A percentile compares a stretch with the other conserved stretches of the same genome.
Conservation (phyloP, 2,797 vertebrate species). For the Parauchenoglanis ngamensis region DNA sequence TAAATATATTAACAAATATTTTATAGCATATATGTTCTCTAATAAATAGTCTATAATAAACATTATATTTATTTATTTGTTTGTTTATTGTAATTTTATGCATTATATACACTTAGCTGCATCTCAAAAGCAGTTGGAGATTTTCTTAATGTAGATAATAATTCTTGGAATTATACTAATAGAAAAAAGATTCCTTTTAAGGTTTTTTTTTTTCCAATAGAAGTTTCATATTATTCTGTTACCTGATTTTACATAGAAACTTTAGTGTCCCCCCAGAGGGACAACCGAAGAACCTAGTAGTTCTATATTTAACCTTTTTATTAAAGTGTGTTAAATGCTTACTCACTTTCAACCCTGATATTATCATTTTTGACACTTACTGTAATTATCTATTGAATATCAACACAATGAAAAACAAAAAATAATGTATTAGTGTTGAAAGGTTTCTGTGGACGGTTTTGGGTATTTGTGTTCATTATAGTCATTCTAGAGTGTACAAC, state of each 20-base stretch:
- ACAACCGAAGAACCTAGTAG: background rate
- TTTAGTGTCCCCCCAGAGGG: background rate
- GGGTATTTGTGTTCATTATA: background rate
- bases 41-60: background rate
- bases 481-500: slow-evolving; percentile 12
- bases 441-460: background rate
- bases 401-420: background rate
- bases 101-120: background rate
- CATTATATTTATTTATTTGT: background rate
- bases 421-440: background rate
- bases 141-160: background rate
- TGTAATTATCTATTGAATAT: background rate
- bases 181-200: background rate
- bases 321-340: background rate
- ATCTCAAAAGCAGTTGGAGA: background rate
- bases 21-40: background rate
- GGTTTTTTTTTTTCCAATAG: background rate
- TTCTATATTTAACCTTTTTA: background rate
- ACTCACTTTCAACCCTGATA: background rate
- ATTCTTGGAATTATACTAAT: background rate
- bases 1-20: background rate
- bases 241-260: background rate
- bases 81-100: too few species aligned
- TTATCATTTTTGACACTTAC: background rate
- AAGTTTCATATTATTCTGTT: background rate